Evolutionary conservation across 92 coral and sea anemone genomes (phyloP), one percentile per base, ranked within the genome.

Genomic region (Plumapathes pennacea): DNA sequence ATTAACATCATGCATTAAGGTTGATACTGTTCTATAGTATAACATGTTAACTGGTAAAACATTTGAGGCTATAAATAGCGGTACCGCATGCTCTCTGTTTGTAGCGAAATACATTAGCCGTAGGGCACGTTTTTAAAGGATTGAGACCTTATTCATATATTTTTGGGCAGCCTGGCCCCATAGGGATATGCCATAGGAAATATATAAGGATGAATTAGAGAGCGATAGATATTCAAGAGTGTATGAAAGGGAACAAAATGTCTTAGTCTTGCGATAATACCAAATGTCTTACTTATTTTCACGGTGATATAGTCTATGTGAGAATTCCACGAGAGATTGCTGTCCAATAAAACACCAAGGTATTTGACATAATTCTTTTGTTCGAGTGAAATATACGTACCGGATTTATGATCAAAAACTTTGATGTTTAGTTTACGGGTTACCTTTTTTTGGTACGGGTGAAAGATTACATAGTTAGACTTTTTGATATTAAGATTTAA

Each of bases 361-460:
- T 60, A 77, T 45, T 69, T 77, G 20, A 77, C 69, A 50, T 30
- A 69, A n/a, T 77, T 72, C 54, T 77, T 77, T 40, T 54, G 29
- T 32, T 69, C 78, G 33, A 77, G 62, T 22, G 43, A 19, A 17
- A 36, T 29, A 10, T 11, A 21, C 25, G 38, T 60, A 27, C 38
- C 49, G 19, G 22, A 24, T 46, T 60, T 60, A 41, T 59, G 57
- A 20, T 71, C 69, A 60, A 18, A 71, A 22, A 48, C n/a, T 23
- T 13, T 22, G 11, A 64, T 32, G 39, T 56, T 74, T 46, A 59
- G 66, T 51, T 74, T 34, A 26, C 21, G 36, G 41, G 69, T 38
- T 17, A 75, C 20, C 32, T 50, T 40, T 60, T 57, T 71, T 33
- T 58, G 69, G 38, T 44, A 32, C 15, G 70, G 54, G 50, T 26